Base-by-base conservation (phyloP, 2,888 invertebrate species). In the Drosophila bunnanda region DNA sequence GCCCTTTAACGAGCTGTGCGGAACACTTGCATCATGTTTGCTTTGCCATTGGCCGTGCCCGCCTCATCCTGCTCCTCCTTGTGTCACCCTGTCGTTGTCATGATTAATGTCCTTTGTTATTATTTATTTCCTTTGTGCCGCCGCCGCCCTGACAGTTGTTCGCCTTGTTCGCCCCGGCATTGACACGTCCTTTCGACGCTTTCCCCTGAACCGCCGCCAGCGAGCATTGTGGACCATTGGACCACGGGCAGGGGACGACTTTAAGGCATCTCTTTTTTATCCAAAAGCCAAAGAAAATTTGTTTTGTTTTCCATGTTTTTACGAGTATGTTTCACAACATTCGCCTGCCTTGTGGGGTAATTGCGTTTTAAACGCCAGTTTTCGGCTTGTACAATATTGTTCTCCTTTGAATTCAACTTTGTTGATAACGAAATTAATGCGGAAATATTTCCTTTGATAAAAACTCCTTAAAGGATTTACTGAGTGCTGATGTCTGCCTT, bases 91-190 rank as follows among this genome's bases (percentile, higher is more conserved):
- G 84, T 87, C 87, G 87, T 76, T 87, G 86, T 80, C 82, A 81
- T 81, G 89, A 87, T 87, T 87, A 87, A 87, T 88, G 82, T 82
- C 72, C 79, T 80, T 80, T 82, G 65, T 84, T 86, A 78, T 88
- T 84, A 87, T 84, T 82, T 87, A 79, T 87, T 87, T 84, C 65
- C 87, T 82, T 79, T 84, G 75, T 80, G 62, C 73, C 55, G 67
- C 62, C 66, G 60, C 73, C 64, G 50, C 73, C 68, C 78, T 81
- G 82, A 76, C 83, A 83, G 79, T 78, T 79, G 41, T 43, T 61
- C 60, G 66, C 73, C 68, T 44, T 66, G 69, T 54, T 61, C 32
- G 67, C 68, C 66, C 44, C 62, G 60, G 69, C 76, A 82, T 82
- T 84, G 86, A 75, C 87, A 79, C 79, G 78, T 73, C 69, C 76